phyloP scores from a whole-genome alignment of 2,113 vertebrate species.

The Alligator mississippiensis region DNA sequence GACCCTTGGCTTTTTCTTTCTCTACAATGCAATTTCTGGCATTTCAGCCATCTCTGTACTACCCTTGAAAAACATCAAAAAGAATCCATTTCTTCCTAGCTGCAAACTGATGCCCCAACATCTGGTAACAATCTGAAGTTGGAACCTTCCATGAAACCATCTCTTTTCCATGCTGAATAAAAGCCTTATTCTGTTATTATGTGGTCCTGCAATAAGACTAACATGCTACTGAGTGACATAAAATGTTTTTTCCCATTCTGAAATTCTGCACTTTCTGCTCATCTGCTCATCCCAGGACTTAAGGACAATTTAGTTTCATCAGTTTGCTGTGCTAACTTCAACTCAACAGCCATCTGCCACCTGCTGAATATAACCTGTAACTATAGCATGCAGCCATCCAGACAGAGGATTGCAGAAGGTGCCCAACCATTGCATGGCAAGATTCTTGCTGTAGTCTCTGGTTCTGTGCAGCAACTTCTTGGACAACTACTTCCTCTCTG shows the following conservation, averaged over 20 bases:
- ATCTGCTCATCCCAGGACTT: neutral
- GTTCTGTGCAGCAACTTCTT: neutral
- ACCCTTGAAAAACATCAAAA: neutral
- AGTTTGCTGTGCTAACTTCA: neutral
- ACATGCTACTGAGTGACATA: neutral
- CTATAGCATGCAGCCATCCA: accelerated
- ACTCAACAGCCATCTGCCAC: neutral
- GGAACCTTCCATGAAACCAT: neutral
- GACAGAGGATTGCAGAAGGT: accelerated
- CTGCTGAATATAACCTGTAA: neutral
- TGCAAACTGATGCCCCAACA: accelerated
- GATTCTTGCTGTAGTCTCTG: neutral
- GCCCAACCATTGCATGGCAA: neutral
- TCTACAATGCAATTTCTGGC: neutral
- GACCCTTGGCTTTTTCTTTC: neutral
- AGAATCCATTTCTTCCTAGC: neutral
- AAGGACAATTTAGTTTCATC: neutral
- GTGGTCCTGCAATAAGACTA: neutral
- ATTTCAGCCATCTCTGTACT: neutral
- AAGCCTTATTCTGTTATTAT: neutral
- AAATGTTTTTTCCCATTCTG: neutral
- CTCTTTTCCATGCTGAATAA: neutral
- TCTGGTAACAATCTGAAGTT: neutral
- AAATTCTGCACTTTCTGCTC: neutral
- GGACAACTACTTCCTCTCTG: neutral